Percentiles rank a stretch among this genome's conserved stretches.
Evolutionary conservation across 2,888 invertebrate species (phyloP).

Genomic region (Cosmorhoe ocellata): DNA sequence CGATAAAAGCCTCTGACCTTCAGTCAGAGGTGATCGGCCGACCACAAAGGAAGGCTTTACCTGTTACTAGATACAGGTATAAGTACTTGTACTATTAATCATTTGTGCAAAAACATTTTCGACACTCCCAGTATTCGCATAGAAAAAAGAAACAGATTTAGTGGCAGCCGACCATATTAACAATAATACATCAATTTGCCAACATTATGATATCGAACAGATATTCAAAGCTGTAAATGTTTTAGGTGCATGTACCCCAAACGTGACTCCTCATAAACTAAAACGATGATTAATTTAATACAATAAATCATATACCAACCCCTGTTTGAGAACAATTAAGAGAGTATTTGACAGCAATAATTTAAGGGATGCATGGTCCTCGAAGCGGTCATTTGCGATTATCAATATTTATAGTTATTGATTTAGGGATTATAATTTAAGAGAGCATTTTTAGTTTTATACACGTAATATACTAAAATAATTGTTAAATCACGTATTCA

Average conservation of each 20-base stretch:
- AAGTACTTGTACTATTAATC: conserved; percentile 33
- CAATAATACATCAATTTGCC: too few relatives aligned
- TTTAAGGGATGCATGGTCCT: not conserved
- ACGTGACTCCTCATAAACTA: conserved; percentile 20
- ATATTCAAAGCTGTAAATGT: not conserved
- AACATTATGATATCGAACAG: conserved; percentile 1
- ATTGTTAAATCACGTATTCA: too few relatives aligned
- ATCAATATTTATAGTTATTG: too few relatives aligned
- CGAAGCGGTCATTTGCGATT: too few relatives aligned
- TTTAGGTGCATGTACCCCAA: not conserved
- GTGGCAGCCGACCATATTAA: too few relatives aligned
- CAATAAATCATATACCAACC: conserved; percentile 17
- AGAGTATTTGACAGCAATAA: conserved; percentile 16
- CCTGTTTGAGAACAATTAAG: conserved; percentile 3
- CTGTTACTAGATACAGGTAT: conserved; percentile 35
- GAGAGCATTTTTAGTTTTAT: too few relatives aligned
- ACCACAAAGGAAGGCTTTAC: conserved; percentile 51
- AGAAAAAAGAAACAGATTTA: not conserved
- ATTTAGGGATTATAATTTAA: too few relatives aligned
- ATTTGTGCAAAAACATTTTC: conserved; percentile 29
- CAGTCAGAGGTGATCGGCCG: conserved; percentile 56
- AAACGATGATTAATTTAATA: conserved; percentile 18
- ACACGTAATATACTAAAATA: too few relatives aligned
- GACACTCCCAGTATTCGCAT: conserved; percentile 19
- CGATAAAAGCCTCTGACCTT: conserved; percentile 48